Evolutionary conservation across 2,888 invertebrate genomes (phyloP).

Genomic region (Vesta saturnalis): DNA sequence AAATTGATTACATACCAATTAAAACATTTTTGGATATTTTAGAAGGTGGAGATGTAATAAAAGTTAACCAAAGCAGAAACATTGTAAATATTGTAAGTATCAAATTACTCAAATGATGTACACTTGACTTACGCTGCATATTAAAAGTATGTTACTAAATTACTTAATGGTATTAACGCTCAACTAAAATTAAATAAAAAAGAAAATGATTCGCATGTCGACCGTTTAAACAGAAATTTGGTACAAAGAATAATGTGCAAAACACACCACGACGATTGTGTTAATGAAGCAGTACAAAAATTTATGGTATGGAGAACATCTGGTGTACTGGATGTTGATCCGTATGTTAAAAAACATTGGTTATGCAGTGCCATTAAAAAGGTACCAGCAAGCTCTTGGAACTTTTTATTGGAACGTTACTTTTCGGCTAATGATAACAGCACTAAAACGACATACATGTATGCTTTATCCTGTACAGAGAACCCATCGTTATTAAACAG

Average conservation of each 20-base stretch:
- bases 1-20: slow-evolving; percentile 74
- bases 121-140: background rate
- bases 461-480: background rate
- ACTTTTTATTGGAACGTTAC: background rate
- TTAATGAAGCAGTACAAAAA: background rate
- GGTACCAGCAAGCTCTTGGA: background rate
- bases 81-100: background rate
- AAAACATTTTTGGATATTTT: slow-evolving; percentile 37
- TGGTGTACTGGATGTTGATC: background rate
- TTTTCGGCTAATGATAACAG: background rate
- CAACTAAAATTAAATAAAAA: background rate
- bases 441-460: background rate
- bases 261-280: background rate
- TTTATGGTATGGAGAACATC: background rate
- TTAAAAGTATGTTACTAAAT: background rate
- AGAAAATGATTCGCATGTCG: background rate
- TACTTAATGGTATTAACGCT: background rate
- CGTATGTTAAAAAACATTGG: background rate
- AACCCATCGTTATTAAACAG: background rate
- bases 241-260: background rate
- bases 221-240: background rate
- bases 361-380: background rate
- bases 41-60: background rate
- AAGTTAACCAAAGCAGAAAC: background rate
- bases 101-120: background rate